Conservation (phyloP, 30 jellyfish, hydroid and myxozoan genomes). For the Aurelia coerulea region DNA sequence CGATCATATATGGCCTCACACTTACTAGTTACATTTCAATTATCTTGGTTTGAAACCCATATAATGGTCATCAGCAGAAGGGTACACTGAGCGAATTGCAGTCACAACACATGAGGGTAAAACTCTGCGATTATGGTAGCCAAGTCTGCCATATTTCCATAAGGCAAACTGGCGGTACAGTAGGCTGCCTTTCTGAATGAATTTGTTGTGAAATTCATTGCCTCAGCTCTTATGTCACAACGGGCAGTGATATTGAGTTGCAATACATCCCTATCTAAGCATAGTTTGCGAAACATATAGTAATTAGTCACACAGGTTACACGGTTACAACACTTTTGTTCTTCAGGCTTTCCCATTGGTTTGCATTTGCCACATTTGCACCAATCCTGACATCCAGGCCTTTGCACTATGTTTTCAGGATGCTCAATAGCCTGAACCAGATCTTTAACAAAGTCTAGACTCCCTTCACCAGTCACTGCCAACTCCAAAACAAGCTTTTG, state of each 20-base stretch:
- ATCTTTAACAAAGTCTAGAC: constrained; percentile 20
- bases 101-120: constrained; percentile 10
- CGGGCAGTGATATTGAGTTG: neutral
- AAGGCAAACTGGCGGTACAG: constrained; percentile 29
- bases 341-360: neutral
- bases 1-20: too few species aligned
- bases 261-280: constrained; percentile 9
- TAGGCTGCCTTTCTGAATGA: neutral
- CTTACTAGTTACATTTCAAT: neutral
- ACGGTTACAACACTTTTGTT: neutral
- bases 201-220: neutral
- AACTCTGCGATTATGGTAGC: neutral
- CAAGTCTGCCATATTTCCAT: constrained; percentile 29
- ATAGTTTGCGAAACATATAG: neutral
- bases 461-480: constrained; percentile 38
- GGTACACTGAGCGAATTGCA: neutral
- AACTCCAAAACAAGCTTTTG: constrained; percentile 19
- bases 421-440: neutral
- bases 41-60: constrained; percentile 26
- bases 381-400: neutral
- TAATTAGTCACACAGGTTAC: neutral
- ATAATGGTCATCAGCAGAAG: constrained; percentile 13
- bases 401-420: neutral
- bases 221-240: constrained; percentile 18
- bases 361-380: neutral